These are phyloP conservation scores for Tachypleus tridentatus DNA, from an alignment of 1,140 invertebrate genomes.

Conservation along the genomic window DNA sequence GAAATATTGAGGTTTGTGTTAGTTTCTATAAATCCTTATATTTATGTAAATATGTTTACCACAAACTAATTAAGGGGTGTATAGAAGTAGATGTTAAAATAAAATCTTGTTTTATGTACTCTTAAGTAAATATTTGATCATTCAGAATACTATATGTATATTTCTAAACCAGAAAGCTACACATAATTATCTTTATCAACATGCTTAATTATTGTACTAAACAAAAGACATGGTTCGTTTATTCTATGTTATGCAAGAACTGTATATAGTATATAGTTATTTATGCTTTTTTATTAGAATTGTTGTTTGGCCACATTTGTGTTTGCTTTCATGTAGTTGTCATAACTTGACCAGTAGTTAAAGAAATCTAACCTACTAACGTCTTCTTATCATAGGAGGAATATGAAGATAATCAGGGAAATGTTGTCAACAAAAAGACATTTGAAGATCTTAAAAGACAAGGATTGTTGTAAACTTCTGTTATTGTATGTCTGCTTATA, in stretches of 20 bases:
- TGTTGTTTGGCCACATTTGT: neutral
- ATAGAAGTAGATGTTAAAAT: no score
- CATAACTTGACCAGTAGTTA: no score
- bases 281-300: slow-evolving; percentile 43
- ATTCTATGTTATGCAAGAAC: neutral
- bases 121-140: no score
- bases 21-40: no score
- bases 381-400: slow-evolving; percentile 54
- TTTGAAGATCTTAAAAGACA: slow-evolving; percentile 98
- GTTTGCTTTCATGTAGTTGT: no score
- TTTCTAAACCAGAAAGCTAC: no score
- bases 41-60: no score
- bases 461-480: slow-evolving; percentile 60
- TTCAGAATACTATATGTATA: no score
- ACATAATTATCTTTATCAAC: slow-evolving; percentile 4
- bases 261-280: slow-evolving; percentile 3
- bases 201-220: slow-evolving; percentile 4
- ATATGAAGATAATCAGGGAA: slow-evolving; percentile 96
- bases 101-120: no score
- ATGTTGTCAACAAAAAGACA: slow-evolving; percentile 97
- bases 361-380: no score
- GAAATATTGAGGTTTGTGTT: slow-evolving; percentile 50
- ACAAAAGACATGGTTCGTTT: neutral
- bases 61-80: no score
- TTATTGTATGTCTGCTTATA: no score